Conservation (phyloP, 2,888 invertebrate species). For the Heteromyza rotundicornis region DNA sequence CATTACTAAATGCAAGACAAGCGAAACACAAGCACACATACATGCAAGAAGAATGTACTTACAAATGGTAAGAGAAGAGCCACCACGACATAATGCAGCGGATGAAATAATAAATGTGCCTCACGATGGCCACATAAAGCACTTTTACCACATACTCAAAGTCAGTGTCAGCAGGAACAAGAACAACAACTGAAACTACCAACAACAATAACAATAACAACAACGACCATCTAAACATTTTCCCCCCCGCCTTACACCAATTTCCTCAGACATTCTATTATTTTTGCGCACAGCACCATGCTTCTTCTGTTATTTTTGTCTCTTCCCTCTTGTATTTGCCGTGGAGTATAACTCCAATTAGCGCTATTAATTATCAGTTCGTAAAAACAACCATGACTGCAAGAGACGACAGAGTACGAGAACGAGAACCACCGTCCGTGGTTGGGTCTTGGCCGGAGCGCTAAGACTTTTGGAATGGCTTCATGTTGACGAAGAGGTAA, state of each 20-base stretch:
- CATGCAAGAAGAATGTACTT: background rate
- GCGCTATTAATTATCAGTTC: slow-evolving; percentile 25
- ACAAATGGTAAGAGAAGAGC: background rate
- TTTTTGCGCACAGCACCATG: background rate
- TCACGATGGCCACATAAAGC: no score
- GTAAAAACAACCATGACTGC: slow-evolving; percentile 4
- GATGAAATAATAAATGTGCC: slow-evolving; percentile 1
- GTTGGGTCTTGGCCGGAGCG: no score
- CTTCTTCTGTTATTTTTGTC: background rate
- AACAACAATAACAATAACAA: background rate
- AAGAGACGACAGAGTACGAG: no score
- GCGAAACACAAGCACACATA: background rate
- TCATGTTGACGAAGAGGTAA: no score
- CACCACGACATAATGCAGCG: background rate
- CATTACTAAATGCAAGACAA: background rate
- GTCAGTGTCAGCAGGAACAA: background rate
- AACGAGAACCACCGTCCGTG: no score
- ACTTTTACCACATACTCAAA: background rate
- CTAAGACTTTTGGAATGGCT: no score
- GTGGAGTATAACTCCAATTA: slow-evolving; percentile 20
- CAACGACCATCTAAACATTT: background rate
- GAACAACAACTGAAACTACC: background rate
- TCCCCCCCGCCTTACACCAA: background rate
- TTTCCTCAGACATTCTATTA: no score
- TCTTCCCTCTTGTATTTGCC: background rate